A percentile compares a stretch with the other conserved stretches of the same genome.
Evolutionary conservation across 2,888 invertebrate species (phyloP).

Genomic region (Eueremaeus valkanovi): DNA sequence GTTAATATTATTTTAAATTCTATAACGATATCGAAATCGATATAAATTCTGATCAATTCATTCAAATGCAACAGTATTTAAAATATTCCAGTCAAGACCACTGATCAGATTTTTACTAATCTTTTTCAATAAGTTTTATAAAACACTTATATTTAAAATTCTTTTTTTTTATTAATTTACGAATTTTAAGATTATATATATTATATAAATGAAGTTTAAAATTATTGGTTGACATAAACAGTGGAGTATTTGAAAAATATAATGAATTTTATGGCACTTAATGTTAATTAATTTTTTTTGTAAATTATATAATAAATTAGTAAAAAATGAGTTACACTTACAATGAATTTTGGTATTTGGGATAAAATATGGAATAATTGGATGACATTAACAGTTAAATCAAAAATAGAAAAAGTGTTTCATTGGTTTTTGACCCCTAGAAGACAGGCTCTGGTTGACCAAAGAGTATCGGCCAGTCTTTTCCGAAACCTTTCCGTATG

Average conservation of each 20-base stretch:
- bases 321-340: not conserved
- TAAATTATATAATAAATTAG: not conserved
- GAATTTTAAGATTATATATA: no score
- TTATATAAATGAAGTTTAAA: not conserved
- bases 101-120: no score
- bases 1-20: no score
- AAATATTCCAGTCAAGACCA: no score
- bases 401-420: not conserved
- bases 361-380: not conserved
- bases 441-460: slow-evolving; percentile 44
- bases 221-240: not conserved
- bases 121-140: no score
- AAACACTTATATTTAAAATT: no score
- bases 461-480: slow-evolving; percentile 43
- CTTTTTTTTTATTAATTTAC: no score
- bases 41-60: no score
- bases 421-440: slow-evolving; percentile 36
- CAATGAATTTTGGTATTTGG: not conserved
- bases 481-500: slow-evolving; percentile 43
- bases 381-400: not conserved
- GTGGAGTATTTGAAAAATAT: not conserved
- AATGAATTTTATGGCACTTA: not conserved
- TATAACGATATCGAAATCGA: no score
- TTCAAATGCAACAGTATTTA: no score
- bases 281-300: not conserved